Evolutionary conservation across 2,797 vertebrate genomes (phyloP), one percentile per base, ranked within the genome.

Genomic region (Melanotaenia nigrans): DNA sequence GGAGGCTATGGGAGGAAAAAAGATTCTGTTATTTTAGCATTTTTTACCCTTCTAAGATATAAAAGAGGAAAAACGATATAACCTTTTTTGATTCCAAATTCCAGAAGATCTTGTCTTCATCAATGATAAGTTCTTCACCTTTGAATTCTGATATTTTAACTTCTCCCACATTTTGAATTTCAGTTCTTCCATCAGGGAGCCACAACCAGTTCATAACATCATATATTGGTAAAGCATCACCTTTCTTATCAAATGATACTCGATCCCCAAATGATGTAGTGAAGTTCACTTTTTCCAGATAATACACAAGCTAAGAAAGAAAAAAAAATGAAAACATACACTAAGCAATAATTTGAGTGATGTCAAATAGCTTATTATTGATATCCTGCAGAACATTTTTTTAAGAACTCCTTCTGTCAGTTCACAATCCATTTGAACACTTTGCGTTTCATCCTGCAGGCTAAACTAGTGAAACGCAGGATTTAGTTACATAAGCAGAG

Each of bases 121-220:
- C 16, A 18, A 94, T 65, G 58, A 7, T 83, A 13, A 93, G 84
- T 35, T 87, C 77, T 49, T 90, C 73, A 3, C 64, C 77, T 57
- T 60, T 42, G 5, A 84, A 60, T 0, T 62, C 54, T 1, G 82
- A 85, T 61, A 82, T 79, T 25, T 93, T 84, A 62, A 92, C 87
- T 12, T 79, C 80, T 7, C 93, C 93, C 0, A 93, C 82, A 53
- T 68, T 87, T 11, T 77, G 83, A 24, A 92, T 30, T 28, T 74
- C 49, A 1, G 78, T 85, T 22, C 60, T 71, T 51, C 91, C 91
- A 63, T 90, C 86, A 14, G 80, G 73, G 20, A 83, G 84, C 75
- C 85, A 83, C 47, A 67, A 36, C 93, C 92, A 87, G 82, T 93
- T 93, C 89, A 94, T 85, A 14, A 94, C 68, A 61, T 94, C 93